Evolutionary conservation across 2,888 invertebrate species (phyloP), one percentile per base, ranked within the genome.

Genomic region (Endotricha flammealis): DNA sequence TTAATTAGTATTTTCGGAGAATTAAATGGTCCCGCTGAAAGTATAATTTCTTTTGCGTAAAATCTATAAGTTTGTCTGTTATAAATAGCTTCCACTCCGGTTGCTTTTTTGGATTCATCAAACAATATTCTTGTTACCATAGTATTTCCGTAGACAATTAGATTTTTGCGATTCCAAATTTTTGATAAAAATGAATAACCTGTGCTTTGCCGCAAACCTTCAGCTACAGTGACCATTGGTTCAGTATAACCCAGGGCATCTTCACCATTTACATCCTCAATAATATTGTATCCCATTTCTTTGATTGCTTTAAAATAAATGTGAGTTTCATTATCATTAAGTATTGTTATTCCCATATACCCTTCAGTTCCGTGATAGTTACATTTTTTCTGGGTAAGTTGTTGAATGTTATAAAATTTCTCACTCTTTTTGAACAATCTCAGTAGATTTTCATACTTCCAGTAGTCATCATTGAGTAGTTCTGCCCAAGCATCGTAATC

Each of bases 191-290:
- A 55, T 7, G 16, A 16, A 16, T 37, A 29, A 8, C 88, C 65
- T 6, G 50, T 45, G 4, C 50, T 47, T 34, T 53, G 48, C 11
- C 53, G 85, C 0, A 90, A 88, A 1, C 50, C 52, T 1, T 67
- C 54, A 17, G 72, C 64, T 47, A 82, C 66, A 11, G 77, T 86
- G 12, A 63, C 75, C 36, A 82, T 72, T 1, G 75, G 59, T 24
- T 72, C 68, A 0, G 79, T 73, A 32, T 78, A 79, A 5, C 88
- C 88, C 6, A 76, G 57, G 44, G 67, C 74, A 1, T 67, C 51
- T 20, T 57, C 46, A 1, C 79, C 82, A 45, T 83, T 74, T 0
- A 52, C 22, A 33, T 82, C 70, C 33, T 74, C 62, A 17, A 68
- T 24, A 1, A 53, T 40, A 2, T 50, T 35, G 22, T 60, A 68